Conservation (phyloP, 2,888 invertebrate genomes). For the Abrostola triplasia region DNA sequence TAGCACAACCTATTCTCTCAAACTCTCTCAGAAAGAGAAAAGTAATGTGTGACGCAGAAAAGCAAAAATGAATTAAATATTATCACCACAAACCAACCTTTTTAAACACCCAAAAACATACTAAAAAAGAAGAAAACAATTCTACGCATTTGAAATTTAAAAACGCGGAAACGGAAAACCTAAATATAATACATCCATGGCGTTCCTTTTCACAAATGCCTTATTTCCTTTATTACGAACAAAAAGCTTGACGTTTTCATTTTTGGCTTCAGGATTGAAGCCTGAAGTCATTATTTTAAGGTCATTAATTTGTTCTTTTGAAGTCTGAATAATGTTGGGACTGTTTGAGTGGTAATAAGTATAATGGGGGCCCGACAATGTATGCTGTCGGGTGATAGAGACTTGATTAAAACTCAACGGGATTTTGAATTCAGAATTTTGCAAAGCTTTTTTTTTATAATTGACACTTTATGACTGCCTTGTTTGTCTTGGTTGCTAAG, state of each 20-base stretch:
- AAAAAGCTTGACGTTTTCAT: constrained; percentile 46
- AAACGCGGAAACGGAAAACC: constrained; percentile 42
- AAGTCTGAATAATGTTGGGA: constrained; percentile 40
- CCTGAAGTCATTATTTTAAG: constrained; percentile 22
- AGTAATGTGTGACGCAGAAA: background rate
- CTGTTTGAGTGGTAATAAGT: constrained; percentile 30
- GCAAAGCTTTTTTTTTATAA: no score
- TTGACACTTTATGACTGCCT: no score
- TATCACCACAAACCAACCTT: constrained; percentile 7
- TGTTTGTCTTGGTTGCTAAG: no score
- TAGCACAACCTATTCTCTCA: no score
- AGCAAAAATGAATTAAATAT: constrained; percentile 6
- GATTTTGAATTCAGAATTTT: no score
- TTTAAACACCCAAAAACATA: background rate
- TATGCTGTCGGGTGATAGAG: no score
- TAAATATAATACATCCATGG: constrained; percentile 55
- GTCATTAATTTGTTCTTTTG: constrained; percentile 48
- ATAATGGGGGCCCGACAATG: no score
- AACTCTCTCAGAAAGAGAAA: background rate
- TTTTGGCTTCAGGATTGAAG: constrained; percentile 39
- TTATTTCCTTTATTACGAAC: constrained; percentile 58
- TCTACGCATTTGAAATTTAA: constrained; percentile 22
- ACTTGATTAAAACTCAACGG: no score
- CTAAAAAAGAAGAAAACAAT: constrained; percentile 3
- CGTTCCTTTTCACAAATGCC: constrained; percentile 39